These are phyloP conservation scores for Callosobruchus maculatus DNA, from an alignment of 2,888 invertebrate species.

Conservation along the genomic window DNA sequence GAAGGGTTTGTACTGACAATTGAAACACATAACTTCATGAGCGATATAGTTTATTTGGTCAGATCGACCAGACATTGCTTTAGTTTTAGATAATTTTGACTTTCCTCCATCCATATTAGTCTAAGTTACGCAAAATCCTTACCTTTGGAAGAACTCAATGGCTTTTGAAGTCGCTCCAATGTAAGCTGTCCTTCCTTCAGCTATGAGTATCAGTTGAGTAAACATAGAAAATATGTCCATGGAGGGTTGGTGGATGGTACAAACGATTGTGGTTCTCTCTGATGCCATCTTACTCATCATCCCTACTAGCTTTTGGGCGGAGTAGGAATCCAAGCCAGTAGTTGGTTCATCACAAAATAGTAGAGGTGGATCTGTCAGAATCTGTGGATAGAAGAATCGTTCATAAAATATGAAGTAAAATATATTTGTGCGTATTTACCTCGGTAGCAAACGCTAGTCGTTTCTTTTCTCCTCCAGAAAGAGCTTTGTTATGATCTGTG, in stretches of 20 bases:
- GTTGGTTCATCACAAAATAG: slow-evolving; percentile 96
- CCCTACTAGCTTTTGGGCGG: slow-evolving; percentile 79
- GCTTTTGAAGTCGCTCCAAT: slow-evolving; percentile 70
- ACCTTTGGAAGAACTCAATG: slow-evolving; percentile 68
- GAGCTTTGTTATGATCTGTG: slow-evolving; percentile 68
- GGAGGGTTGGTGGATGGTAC: slow-evolving; percentile 93
- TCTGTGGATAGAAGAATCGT: slow-evolving; percentile 49
- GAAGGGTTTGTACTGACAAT: too few species aligned
- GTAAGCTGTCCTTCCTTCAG: slow-evolving; percentile 84
- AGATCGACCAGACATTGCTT: too few species aligned
- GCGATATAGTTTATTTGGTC: too few species aligned
- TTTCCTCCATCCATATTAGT: too few species aligned
- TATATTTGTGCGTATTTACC: slow-evolving; percentile 54
- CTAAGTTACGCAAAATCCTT: slow-evolving; percentile 9
- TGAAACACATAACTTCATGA: too few species aligned
- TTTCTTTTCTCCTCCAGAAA: slow-evolving; percentile 93
- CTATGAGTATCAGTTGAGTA: slow-evolving; percentile 72
- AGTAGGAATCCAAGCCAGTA: slow-evolving; percentile 88
- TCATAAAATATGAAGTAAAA: too few species aligned
- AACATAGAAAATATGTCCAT: slow-evolving; percentile 83
- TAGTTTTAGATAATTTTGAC: too few species aligned
- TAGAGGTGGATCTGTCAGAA: slow-evolving; percentile 85
- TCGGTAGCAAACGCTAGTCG: slow-evolving; percentile 90
- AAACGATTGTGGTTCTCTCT: slow-evolving; percentile 81
- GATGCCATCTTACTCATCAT: slow-evolving; percentile 67